phyloP scores from a whole-genome alignment of 2,113 vertebrate genomes.

The Grantiella picta region DNA sequence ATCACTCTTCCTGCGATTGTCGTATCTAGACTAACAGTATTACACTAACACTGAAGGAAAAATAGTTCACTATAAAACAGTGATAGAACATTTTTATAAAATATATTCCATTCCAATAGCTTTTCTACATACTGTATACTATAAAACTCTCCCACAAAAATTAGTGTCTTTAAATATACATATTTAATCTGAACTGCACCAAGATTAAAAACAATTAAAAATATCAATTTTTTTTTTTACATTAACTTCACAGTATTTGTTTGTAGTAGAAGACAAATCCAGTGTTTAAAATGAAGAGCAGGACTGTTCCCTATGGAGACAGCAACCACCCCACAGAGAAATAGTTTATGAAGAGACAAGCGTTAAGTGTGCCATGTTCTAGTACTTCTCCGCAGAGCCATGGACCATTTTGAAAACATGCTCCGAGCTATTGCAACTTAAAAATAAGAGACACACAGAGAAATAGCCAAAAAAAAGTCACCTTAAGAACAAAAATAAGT shows the following conservation, averaged over 20 bases:
- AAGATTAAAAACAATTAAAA: conserved; percentile 60
- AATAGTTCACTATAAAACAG: conserved; percentile 76
- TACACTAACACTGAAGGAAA: conserved; percentile 64
- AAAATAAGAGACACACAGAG: conserved; percentile 28
- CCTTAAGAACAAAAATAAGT: conserved; percentile 71
- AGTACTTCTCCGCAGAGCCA: conserved; percentile 51
- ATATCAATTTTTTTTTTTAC: conserved; percentile 55
- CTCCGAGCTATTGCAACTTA: conserved; percentile 53
- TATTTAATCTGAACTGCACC: conserved; percentile 54
- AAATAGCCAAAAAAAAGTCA: conserved; percentile 42
- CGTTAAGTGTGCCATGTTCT: conserved; percentile 36
- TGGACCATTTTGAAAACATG: conserved; percentile 47
- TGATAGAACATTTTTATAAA: conserved; percentile 75
- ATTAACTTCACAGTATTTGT: conserved; percentile 73
- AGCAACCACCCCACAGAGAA: conserved; percentile 20
- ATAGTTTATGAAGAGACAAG: conserved; percentile 41
- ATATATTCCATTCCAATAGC: conserved; percentile 76
- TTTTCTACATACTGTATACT: conserved; percentile 76
- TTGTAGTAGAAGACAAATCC: conserved; percentile 67
- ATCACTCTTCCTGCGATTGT: conserved; percentile 72
- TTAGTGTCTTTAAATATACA: conserved; percentile 67
- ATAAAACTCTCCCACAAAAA: conserved; percentile 62
- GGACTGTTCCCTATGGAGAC: conserved; percentile 1
- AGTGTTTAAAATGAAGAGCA: conserved; percentile 66
- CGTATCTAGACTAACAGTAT: conserved; percentile 60